A percentile compares a stretch with the other conserved stretches of the same genome.
Conservation (phyloP, 2,797 vertebrate species). For the Lithobates sylvaticus region DNA sequence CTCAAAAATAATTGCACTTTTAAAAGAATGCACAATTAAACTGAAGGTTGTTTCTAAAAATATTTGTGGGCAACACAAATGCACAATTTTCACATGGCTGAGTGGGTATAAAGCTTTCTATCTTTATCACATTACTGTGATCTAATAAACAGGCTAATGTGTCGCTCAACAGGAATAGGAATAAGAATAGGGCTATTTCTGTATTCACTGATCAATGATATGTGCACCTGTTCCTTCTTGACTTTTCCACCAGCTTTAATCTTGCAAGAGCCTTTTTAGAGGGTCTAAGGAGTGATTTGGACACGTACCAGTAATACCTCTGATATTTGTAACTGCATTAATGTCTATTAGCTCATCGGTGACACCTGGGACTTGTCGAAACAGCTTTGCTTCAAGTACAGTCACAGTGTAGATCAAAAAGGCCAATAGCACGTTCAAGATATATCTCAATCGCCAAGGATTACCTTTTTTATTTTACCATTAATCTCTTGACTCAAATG, state of each 20-base stretch:
- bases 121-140: neutral
- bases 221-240: constrained; percentile 14
- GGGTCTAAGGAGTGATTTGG: constrained; percentile 8
- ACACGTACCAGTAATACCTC: constrained; percentile 26
- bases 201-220: constrained; percentile 10
- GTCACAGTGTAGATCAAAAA: constrained; percentile 25
- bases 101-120: neutral
- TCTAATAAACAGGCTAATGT: constrained; percentile 10
- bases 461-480: constrained; percentile 20
- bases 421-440: constrained; percentile 22
- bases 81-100: too few relatives aligned
- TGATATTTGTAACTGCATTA: constrained; percentile 44
- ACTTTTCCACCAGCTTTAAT: constrained; percentile 38
- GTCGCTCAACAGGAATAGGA: too few relatives aligned
- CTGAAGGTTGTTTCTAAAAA: too few relatives aligned
- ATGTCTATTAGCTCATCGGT: constrained; percentile 51
- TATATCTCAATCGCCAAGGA: constrained; percentile 38
- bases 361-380: constrained; percentile 44
- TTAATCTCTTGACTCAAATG: constrained; percentile 21
- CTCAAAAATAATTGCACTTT: too few relatives aligned
- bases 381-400: constrained; percentile 41
- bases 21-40: too few relatives aligned
- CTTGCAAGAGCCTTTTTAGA: constrained; percentile 28
- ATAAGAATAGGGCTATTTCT: neutral
- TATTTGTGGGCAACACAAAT: too few relatives aligned